Evolutionary conservation across 2,797 vertebrate species (phyloP).

Genomic region (Pipistrellus pygmaeus): DNA sequence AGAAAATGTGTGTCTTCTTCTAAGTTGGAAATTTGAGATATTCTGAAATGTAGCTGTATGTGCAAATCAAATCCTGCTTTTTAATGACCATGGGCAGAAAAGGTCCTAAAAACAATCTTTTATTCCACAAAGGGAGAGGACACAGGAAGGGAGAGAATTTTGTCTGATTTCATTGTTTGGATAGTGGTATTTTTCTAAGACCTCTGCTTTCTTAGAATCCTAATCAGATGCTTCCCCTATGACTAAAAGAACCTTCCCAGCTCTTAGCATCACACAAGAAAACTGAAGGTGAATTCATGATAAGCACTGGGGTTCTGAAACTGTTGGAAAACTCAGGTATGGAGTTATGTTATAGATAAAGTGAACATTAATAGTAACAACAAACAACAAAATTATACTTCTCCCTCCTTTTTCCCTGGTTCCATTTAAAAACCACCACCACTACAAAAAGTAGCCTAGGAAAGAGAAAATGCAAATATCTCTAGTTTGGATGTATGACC

Average conservation of each 20-base stretch:
- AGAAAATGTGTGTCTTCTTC: slow-evolving; percentile 68
- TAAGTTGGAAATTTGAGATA: slow-evolving; percentile 58
- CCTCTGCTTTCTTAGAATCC: slow-evolving; percentile 46
- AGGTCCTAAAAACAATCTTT: slow-evolving; percentile 34
- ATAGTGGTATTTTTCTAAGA: neutral
- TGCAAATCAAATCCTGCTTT: slow-evolving; percentile 27
- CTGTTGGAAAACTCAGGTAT: neutral
- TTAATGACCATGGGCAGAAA: slow-evolving; percentile 55
- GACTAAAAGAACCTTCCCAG: neutral
- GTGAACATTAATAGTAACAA: slow-evolving; percentile 8
- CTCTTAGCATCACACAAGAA: slow-evolving; percentile 2
- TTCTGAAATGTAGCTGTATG: slow-evolving; percentile 54
- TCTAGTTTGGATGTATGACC: slow-evolving; percentile 30
- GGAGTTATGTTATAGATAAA: slow-evolving; percentile 8
- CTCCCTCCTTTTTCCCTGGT: neutral
- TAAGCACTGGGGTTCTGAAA: slow-evolving; percentile 26
- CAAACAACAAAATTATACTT: neutral
- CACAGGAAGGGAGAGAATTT: slow-evolving; percentile 41
- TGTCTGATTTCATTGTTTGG: slow-evolving; percentile 30
- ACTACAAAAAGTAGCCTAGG: slow-evolving; percentile 22
- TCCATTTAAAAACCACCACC: slow-evolving; percentile 7
- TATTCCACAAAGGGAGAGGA: slow-evolving; percentile 30
- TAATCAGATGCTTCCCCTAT: neutral
- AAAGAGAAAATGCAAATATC: neutral
- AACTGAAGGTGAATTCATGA: neutral